A percentile compares a stretch with the other conserved stretches of the same genome.
phyloP scores from a whole-genome alignment of 1,140 invertebrate species.

The Lamellibrachia luymesi region DNA sequence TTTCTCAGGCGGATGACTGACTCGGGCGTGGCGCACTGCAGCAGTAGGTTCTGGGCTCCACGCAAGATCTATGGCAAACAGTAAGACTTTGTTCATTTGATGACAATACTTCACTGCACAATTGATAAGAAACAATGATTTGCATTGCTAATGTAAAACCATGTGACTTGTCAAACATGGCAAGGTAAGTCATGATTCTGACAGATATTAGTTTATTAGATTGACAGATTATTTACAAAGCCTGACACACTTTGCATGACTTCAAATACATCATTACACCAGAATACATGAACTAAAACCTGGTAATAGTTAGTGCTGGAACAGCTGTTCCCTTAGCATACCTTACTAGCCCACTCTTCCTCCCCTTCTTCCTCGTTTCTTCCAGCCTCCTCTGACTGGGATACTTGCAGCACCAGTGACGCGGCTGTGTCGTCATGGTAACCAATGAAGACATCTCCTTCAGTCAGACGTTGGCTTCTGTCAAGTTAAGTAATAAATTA shows the following conservation, averaged over 20 bases:
- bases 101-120: neutral
- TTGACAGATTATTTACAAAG: too few relatives aligned
- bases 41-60: slow-evolving; percentile 29
- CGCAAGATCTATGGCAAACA: slow-evolving; percentile 30
- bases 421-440: slow-evolving; percentile 46
- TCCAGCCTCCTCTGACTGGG: neutral
- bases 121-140: neutral
- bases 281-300: too few relatives aligned
- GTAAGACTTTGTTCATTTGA: neutral
- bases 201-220: too few relatives aligned
- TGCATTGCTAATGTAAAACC: too few relatives aligned
- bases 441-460: slow-evolving; percentile 41
- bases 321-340: neutral
- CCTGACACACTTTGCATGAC: too few relatives aligned
- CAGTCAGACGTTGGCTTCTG: neutral
- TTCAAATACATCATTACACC: too few relatives aligned
- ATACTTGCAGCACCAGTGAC: slow-evolving; percentile 40
- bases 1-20: slow-evolving; percentile 34
- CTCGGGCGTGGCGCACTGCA: slow-evolving; percentile 40
- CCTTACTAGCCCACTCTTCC: neutral
- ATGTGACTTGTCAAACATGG: too few relatives aligned
- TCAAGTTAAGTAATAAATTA: neutral
- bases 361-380: neutral
- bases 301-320: too few relatives aligned
- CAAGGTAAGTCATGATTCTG: too few relatives aligned